These are phyloP conservation scores for Phyllostomus discolor DNA, from an alignment of 2,113 vertebrate genomes.

Conservation along the genomic window DNA sequence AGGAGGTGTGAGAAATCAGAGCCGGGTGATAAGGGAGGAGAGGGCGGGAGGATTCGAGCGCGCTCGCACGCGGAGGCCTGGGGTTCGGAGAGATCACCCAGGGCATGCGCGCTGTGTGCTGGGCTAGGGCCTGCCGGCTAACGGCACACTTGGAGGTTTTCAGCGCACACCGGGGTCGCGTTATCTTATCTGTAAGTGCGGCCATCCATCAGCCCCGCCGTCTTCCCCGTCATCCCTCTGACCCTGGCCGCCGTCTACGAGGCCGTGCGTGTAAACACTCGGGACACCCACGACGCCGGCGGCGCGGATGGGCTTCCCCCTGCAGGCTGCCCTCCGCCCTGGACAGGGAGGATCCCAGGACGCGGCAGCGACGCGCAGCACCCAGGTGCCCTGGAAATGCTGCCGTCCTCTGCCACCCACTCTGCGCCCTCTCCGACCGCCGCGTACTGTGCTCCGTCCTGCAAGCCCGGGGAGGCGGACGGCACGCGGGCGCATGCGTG, in stretches of 20 bases:
- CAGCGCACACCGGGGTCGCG: rapidly evolving
- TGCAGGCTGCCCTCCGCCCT: rapidly evolving
- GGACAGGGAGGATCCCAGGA: rapidly evolving
- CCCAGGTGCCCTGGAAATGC: neutral
- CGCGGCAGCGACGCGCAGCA: neutral
- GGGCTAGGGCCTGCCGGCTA: neutral
- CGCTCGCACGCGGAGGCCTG: neutral
- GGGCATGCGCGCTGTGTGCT: rapidly evolving
- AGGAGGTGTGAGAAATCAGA: too few species aligned
- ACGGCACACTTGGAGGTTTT: neutral
- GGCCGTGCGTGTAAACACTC: rapidly evolving
- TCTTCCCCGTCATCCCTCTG: rapidly evolving
- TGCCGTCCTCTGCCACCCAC: rapidly evolving
- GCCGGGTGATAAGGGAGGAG: rapidly evolving
- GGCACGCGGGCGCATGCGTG: rapidly evolving
- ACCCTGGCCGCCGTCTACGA: rapidly evolving
- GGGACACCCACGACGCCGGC: rapidly evolving
- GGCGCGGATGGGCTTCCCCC: rapidly evolving
- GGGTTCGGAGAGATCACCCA: neutral
- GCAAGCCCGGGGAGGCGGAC: rapidly evolving
- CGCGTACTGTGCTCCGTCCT: neutral
- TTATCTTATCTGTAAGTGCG: neutral
- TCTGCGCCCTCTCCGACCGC: too few species aligned
- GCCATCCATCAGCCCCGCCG: neutral
- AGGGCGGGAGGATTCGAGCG: neutral